Percentiles rank a stretch among this genome's conserved stretches.
These are phyloP conservation scores for Elgaria multicarinata DNA, from an alignment of 2,113 vertebrate species.

Conservation along the genomic window DNA sequence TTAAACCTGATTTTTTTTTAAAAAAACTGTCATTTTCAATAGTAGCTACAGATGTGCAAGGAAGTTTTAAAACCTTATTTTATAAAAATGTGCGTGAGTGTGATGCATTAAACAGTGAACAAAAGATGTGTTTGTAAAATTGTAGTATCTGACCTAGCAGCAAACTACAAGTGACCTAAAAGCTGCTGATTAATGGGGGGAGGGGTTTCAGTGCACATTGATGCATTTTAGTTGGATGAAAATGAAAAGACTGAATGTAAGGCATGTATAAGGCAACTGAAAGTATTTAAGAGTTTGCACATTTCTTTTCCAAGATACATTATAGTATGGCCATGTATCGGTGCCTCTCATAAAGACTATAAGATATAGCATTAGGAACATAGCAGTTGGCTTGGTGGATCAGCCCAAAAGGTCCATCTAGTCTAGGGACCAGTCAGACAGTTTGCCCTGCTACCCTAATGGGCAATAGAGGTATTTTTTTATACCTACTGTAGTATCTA, in stretches of 20 bases:
- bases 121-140: conserved; percentile 2
- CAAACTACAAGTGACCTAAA: not conserved
- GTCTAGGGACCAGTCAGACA: not conserved
- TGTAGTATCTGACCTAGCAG: not conserved
- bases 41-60: not conserved
- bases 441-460: not conserved
- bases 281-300: too few species aligned
- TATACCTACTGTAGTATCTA: not conserved
- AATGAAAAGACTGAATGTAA: not conserved
- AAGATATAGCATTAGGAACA: not conserved
- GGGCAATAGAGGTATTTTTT: not conserved
- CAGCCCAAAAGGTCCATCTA: not conserved
- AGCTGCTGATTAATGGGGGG: too few species aligned
- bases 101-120: not conserved
- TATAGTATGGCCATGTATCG: not conserved
- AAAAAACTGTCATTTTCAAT: not conserved
- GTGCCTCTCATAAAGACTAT: not conserved
- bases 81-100: not conserved
- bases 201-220: not conserved
- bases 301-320: not conserved
- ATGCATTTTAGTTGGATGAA: not conserved
- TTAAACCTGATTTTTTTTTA: not conserved
- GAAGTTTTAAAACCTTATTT: not conserved
- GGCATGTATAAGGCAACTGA: not conserved
- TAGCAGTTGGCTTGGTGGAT: not conserved